These are phyloP conservation scores for Pipistrellus kuhlii DNA, from an alignment of 2,797 vertebrate species.

Conservation along the genomic window DNA sequence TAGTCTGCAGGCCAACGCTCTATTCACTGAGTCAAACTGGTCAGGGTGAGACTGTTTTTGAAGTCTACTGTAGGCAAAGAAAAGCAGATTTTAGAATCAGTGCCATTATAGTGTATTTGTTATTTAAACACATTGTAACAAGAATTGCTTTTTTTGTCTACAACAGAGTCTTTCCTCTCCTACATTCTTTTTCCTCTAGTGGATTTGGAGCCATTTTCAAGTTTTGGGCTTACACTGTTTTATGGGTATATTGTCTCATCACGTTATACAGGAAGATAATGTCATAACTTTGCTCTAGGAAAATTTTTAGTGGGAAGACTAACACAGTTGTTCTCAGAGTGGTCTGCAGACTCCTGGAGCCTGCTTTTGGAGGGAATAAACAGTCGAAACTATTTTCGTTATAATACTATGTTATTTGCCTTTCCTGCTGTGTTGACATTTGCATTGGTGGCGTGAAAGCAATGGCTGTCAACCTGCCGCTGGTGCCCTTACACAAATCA, in stretches of 20 bases:
- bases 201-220: constrained; percentile 10
- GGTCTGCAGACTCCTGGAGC: background rate
- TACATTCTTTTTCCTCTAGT: background rate
- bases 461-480: background rate
- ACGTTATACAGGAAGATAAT: background rate
- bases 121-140: background rate
- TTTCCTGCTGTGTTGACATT: background rate
- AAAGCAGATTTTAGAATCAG: background rate
- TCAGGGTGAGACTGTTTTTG: background rate
- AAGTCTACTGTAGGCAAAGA: background rate
- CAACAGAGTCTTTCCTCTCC: background rate
- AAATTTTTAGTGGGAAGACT: background rate
- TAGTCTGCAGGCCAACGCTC: no score
- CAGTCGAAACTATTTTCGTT: constrained; percentile 11
- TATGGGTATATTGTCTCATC: background rate
- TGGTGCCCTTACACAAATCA: background rate
- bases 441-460: background rate
- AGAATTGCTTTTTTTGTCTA: background rate
- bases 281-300: background rate
- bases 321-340: background rate
- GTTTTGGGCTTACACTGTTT: background rate
- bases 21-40: no score
- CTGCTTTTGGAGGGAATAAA: background rate
- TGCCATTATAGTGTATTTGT: background rate
- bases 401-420: background rate